phyloP scores from a whole-genome alignment of 2,113 vertebrate species.

The Sylvietta virens region DNA sequence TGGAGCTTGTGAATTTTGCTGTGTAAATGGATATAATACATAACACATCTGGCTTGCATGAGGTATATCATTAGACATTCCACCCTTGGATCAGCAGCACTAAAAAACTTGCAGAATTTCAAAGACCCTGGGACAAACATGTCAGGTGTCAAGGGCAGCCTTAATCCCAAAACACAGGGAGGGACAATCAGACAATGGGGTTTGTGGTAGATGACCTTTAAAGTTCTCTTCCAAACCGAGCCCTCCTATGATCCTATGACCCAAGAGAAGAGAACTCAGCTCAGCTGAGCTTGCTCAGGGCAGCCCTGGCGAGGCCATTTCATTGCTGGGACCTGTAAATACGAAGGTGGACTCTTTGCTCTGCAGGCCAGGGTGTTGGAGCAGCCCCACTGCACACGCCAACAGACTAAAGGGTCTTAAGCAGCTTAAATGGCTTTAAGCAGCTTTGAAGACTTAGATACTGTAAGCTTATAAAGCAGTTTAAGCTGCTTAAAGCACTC shows the following conservation, averaged over 20 bases:
- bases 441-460: conserved; percentile 48
- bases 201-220: not conserved
- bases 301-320: not conserved
- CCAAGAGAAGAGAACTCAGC: not conserved
- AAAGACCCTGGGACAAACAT: not conserved
- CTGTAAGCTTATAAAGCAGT: conserved; percentile 48
- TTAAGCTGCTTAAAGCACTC: conserved; percentile 56
- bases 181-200: not conserved
- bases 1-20: not conserved
- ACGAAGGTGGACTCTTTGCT: not conserved
- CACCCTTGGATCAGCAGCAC: not conserved
- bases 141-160: not conserved
- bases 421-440: conserved; percentile 54
- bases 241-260: not conserved
- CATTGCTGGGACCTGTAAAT: not conserved
- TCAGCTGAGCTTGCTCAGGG: not conserved
- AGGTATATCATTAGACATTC: not conserved
- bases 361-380: not conserved
- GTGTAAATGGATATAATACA: not conserved
- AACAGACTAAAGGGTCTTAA: conserved; percentile 36
- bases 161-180: not conserved
- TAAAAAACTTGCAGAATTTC: not conserved
- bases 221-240: not conserved
- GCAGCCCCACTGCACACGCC: not conserved
- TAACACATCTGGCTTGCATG: not conserved